Conservation (phyloP, 2,797 vertebrate genomes). For the Gobionotothen gibberifrons region DNA sequence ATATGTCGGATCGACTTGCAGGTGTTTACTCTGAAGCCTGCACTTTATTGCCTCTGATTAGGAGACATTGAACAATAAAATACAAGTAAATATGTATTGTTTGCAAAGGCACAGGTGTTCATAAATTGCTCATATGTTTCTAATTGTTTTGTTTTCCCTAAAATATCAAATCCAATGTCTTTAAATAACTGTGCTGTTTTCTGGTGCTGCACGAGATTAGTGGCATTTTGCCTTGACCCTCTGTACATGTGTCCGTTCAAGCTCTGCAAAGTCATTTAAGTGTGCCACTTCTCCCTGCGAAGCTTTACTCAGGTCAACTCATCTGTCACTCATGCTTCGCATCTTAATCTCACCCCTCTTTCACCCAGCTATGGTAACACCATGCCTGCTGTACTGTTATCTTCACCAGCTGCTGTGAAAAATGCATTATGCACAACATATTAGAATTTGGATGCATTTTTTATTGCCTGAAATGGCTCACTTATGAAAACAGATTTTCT, state of each 20-base stretch:
- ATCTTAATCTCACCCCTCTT: slow-evolving; percentile 25
- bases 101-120: background rate
- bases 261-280: slow-evolving; percentile 74
- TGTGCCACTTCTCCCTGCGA: slow-evolving; percentile 81
- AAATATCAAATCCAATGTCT: background rate
- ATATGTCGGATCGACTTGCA: slow-evolving; percentile 36
- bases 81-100: background rate
- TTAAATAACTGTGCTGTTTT: slow-evolving; percentile 8
- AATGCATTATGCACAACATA: slow-evolving; percentile 9
- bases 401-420: slow-evolving; percentile 24
- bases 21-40: slow-evolving; percentile 71
- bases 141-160: background rate
- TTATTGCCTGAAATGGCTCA: background rate
- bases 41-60: slow-evolving; percentile 75
- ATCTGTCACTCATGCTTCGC: slow-evolving; percentile 43
- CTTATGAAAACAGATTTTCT: background rate
- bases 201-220: too few species aligned
- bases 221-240: slow-evolving; percentile 70
- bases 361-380: slow-evolving; percentile 32
- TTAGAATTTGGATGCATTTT: background rate
- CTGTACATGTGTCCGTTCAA: slow-evolving; percentile 82
- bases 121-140: background rate
- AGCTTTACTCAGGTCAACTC: slow-evolving; percentile 73
- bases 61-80: background rate
- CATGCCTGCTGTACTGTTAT: slow-evolving; percentile 18